These are phyloP conservation scores for Temnothorax ravouxi DNA, from an alignment of 2,888 invertebrate species.

Conservation along the genomic window DNA sequence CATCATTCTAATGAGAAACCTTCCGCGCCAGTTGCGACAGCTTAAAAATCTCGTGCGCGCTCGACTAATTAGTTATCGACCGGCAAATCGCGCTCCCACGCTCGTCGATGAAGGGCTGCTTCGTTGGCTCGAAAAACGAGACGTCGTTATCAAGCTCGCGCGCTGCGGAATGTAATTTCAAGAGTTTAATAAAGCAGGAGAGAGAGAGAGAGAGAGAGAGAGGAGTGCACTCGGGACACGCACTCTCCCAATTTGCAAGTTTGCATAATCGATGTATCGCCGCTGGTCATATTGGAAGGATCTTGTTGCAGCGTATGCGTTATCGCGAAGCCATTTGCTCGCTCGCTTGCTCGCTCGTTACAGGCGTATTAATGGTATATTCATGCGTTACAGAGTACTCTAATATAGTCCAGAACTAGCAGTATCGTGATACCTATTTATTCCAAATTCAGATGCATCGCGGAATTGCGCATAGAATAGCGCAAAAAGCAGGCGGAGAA, in stretches of 20 bases:
- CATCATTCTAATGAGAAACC: constrained; percentile 44
- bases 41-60: constrained; percentile 24
- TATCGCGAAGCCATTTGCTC: constrained; percentile 31
- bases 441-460: constrained; percentile 2
- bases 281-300: constrained; percentile 47
- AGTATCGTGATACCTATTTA: not conserved
- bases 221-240: not conserved
- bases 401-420: constrained; percentile 11
- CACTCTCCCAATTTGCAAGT: constrained; percentile 42
- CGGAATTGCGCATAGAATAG: not conserved
- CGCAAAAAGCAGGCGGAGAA: not conserved
- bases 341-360: constrained; percentile 37
- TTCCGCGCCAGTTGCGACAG: constrained; percentile 33
- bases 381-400: constrained; percentile 30
- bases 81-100: constrained; percentile 45
- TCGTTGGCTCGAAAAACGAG: constrained; percentile 1
- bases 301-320: constrained; percentile 22
- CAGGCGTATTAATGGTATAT: constrained; percentile 42
- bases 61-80: constrained; percentile 51
- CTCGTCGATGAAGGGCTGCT: constrained; percentile 5
- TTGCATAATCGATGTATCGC: constrained; percentile 55
- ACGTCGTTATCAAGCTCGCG: constrained; percentile 16
- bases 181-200: constrained; percentile 40
- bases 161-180: constrained; percentile 45
- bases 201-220: not conserved